These are phyloP conservation scores for Syrista parreyssii DNA, from an alignment of 2,888 invertebrate species.

Conservation along the genomic window DNA sequence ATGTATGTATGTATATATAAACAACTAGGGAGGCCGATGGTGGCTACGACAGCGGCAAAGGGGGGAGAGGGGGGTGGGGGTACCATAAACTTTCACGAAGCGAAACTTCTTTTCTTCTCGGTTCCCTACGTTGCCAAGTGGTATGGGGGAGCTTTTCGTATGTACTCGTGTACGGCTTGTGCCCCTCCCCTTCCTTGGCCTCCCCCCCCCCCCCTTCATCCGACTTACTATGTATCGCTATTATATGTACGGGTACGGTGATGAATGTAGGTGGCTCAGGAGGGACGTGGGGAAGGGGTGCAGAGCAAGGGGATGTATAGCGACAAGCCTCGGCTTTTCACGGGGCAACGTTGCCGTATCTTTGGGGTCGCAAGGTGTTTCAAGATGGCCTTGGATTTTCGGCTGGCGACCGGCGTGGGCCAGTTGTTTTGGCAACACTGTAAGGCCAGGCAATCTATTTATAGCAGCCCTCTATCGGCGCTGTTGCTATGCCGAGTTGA, in stretches of 20 bases:
- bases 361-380: slow-evolving; percentile 5
- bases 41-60: not conserved
- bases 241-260: too few relatives aligned
- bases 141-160: not conserved
- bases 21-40: too few relatives aligned
- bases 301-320: not conserved
- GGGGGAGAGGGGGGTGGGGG: not conserved
- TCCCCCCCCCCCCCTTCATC: too few relatives aligned
- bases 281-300: not conserved
- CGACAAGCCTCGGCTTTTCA: not conserved
- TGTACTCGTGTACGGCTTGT: not conserved
- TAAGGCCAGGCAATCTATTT: slow-evolving; percentile 52
- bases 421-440: slow-evolving; percentile 57
- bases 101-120: not conserved
- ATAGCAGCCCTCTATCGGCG: slow-evolving; percentile 51
- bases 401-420: slow-evolving; percentile 38
- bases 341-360: slow-evolving; percentile 44
- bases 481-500: slow-evolving; percentile 57
- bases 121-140: not conserved
- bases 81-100: not conserved
- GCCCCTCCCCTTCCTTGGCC: not conserved
- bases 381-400: slow-evolving; percentile 38
- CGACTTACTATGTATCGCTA: too few relatives aligned
- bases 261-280: too few relatives aligned
- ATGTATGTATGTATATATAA: not conserved